Evolutionary conservation across 2,797 vertebrate species (phyloP).

Genomic region (Chromobotia macracanthus): DNA sequence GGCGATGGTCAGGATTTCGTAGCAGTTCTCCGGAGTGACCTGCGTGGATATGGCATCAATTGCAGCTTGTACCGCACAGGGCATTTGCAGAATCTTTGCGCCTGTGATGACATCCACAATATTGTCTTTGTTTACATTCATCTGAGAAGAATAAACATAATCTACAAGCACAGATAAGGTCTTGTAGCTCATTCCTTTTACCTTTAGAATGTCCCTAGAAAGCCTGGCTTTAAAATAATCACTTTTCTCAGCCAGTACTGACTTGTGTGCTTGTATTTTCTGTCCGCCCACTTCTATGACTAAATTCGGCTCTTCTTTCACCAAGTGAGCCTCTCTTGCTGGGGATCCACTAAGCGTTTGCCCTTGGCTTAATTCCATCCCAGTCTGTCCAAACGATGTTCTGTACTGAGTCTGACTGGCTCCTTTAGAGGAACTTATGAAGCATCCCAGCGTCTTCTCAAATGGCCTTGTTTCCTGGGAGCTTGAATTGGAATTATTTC

Average conservation of each 20-base stretch:
- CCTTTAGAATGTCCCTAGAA: slow-evolving; percentile 90
- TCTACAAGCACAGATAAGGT: slow-evolving; percentile 89
- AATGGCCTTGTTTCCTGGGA: slow-evolving; percentile 49
- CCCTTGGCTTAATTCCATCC: slow-evolving; percentile 51
- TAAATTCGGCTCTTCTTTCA: slow-evolving; percentile 84
- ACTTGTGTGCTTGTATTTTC: slow-evolving; percentile 90
- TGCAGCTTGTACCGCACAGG: slow-evolving; percentile 90
- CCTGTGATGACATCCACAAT: slow-evolving; percentile 93
- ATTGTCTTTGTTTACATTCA: slow-evolving; percentile 89
- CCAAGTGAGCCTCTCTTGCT: slow-evolving; percentile 44
- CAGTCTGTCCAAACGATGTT: slow-evolving; percentile 41
- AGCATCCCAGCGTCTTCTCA: slow-evolving; percentile 46
- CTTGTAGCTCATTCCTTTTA: slow-evolving; percentile 89
- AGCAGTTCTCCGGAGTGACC: slow-evolving; percentile 88
- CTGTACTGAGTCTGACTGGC: slow-evolving; percentile 31
- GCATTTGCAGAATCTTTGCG: slow-evolving; percentile 93
- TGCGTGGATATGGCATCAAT: slow-evolving; percentile 89
- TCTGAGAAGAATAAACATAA: slow-evolving; percentile 89
- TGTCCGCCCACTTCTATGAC: slow-evolving; percentile 92
- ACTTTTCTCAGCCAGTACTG: slow-evolving; percentile 90
- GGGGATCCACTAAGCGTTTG: slow-evolving; percentile 57
- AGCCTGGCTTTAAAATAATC: slow-evolving; percentile 95
- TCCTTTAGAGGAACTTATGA: slow-evolving; percentile 45
- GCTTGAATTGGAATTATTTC: slow-evolving; percentile 57
- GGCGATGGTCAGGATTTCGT: slow-evolving; percentile 88